Base-by-base conservation (phyloP, 53 echinoderm and acorn worm genomes). In the Zoroaster sp. region DNA sequence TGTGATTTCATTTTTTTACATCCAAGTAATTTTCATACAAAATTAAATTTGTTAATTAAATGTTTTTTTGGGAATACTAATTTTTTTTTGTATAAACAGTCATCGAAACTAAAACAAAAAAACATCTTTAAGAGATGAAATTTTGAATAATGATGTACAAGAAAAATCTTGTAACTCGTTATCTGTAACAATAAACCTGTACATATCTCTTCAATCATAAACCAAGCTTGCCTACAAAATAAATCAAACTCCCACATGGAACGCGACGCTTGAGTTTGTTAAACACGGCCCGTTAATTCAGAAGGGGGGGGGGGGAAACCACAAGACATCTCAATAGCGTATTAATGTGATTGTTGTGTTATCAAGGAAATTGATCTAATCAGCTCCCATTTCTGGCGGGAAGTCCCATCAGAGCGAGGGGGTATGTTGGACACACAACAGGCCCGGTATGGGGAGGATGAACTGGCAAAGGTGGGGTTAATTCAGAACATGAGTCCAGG, bases 341-440 rank as follows among this genome's bases (percentile, higher is more conserved):
- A 78, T 78, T 78, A 78, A 78, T 78, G 35, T 78, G 59, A 78
- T 78, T 78, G 78, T 59, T 78, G 78, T 78, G 78, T 59, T 78
- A 78, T 78, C 55, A 54, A 78, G 78, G 78, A 78, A 78, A 78
- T 78, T 78, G 21, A 59, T 55, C 38, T 63, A 78, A 78, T 78
- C 78, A 59, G 78, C 18, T 20, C 55, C 78, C 15, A 78, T 78
- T 78, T 78, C 78, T 78, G 78, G 78, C 34, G 78, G n/a, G 78
- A 78, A 78, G 39, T 78, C 78, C 55, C 78, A 34, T 37, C 54
- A 59, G 36, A 78, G 78, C 55, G 28, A 37, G 37, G 38, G 78
- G 78, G 78, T n/a, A 53, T 33, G 77, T 77, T 14, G 51, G 77
- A 77, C 53, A 77, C 77, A 77, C 77, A 52, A 53, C 77, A 77